phyloP scores from a whole-genome alignment of 2,797 vertebrate species.

The Bradypodion pumilum region DNA sequence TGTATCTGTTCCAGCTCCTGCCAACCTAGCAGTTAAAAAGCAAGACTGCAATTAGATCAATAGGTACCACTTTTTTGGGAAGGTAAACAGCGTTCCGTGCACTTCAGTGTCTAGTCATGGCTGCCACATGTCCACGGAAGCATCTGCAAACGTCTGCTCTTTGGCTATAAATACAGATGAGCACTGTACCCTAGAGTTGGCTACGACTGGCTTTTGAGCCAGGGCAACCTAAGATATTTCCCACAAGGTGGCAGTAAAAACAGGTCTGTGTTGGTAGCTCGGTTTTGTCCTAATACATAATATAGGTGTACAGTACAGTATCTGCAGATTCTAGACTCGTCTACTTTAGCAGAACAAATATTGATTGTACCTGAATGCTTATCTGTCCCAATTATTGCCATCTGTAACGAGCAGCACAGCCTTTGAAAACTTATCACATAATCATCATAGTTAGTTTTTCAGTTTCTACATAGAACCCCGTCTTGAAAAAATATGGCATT shows the following conservation, averaged over 20 bases:
- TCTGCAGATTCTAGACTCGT: not conserved
- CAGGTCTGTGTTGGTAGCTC: not conserved
- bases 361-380: not conserved
- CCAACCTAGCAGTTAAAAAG: too few relatives aligned
- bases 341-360: not conserved
- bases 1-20: too few relatives aligned
- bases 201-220: too few relatives aligned
- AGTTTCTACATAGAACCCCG: not conserved
- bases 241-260: not conserved
- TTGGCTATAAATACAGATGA: too few relatives aligned
- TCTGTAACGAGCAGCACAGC: not conserved
- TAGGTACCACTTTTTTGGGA: too few relatives aligned
- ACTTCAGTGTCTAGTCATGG: too few relatives aligned
- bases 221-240: too few relatives aligned
- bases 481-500: not conserved
- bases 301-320: not conserved
- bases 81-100: too few relatives aligned
- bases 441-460: not conserved
- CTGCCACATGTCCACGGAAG: too few relatives aligned
- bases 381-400: not conserved
- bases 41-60: too few relatives aligned
- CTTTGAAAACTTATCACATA: not conserved
- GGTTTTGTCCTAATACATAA: not conserved
- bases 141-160: too few relatives aligned
- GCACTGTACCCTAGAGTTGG: too few relatives aligned